These are phyloP conservation scores for Apteryx mantelli DNA, from an alignment of 2,113 vertebrate species.

Conservation along the genomic window DNA sequence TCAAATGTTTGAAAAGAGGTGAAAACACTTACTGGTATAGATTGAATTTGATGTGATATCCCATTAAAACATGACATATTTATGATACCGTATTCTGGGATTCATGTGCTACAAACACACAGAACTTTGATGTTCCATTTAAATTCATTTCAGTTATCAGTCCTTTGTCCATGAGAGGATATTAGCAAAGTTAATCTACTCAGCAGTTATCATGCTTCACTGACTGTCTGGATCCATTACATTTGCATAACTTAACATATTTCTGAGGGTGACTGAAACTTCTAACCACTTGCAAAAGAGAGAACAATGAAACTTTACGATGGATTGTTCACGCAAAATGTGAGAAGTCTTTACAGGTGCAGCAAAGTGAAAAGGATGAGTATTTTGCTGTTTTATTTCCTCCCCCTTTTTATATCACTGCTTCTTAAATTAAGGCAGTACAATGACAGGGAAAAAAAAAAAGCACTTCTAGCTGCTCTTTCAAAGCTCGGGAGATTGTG, in stretches of 20 bases:
- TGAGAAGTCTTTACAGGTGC: neutral
- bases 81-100: neutral
- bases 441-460: neutral
- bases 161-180: neutral
- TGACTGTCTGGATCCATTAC: neutral
- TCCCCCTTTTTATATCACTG: neutral
- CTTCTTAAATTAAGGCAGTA: neutral
- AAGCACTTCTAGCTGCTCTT: accelerated
- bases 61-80: neutral
- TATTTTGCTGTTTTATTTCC: neutral
- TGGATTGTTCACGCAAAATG: neutral
- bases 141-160: neutral
- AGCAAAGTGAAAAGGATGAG: neutral
- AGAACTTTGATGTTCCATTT: neutral
- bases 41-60: neutral
- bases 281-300: neutral
- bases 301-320: neutral
- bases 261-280: neutral
- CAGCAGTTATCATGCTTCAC: neutral
- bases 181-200: neutral
- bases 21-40: neutral
- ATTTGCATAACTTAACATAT: neutral
- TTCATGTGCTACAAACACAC: neutral
- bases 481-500: neutral
- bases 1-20: neutral